Conservation (phyloP, 2,113 vertebrate genomes). For the rabbit (Oryctolagus cuniculus) region mOryCun1.1 NC_091449.1:3058001-3058500, state of each 20-base stretch:
- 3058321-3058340: neutral
- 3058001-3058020: neutral
- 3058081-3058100: neutral
- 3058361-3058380: neutral
- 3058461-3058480: neutral
- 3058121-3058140: neutral
- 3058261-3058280: neutral
- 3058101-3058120: neutral
- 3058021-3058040: neutral
- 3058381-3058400: neutral
- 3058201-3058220: neutral
- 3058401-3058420: neutral
- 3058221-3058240: neutral
- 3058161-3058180: neutral
- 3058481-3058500: too few relatives aligned
- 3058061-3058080: neutral
- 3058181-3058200: neutral
- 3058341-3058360: neutral
- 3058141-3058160: neutral
- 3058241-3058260: neutral
- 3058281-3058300: neutral
- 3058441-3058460: neutral
- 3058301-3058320: neutral
- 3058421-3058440: neutral
- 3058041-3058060: too few relatives aligned